Percentiles rank a stretch among this genome's conserved stretches.
These are phyloP conservation scores for Electrona antarctica DNA, from an alignment of 2,113 vertebrate genomes.

Conservation along the genomic window DNA sequence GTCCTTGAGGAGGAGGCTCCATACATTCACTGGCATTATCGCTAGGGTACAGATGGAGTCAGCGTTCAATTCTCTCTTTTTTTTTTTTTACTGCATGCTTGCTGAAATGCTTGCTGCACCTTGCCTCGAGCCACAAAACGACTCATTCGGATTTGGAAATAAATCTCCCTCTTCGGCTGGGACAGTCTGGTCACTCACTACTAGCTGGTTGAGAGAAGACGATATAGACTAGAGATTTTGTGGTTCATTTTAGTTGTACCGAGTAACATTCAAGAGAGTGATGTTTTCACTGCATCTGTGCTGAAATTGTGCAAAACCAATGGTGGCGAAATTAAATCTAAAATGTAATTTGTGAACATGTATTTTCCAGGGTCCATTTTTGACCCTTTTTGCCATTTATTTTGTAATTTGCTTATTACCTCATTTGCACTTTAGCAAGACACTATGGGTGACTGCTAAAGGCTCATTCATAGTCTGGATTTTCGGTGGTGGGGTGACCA, in stretches of 20 bases:
- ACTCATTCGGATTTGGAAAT: too few relatives aligned
- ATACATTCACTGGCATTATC: conserved; percentile 45
- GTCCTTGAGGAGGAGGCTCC: conserved; percentile 51
- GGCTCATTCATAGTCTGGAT: too few relatives aligned
- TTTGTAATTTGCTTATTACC: too few relatives aligned
- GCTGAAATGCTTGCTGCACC: conserved; percentile 20
- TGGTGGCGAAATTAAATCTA: too few relatives aligned
- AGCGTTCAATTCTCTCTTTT: conserved; percentile 40
- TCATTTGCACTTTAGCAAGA: too few relatives aligned
- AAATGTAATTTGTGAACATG: too few relatives aligned
- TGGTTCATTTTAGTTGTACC: conserved; percentile 8
- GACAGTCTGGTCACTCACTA: background rate
- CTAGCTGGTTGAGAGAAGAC: background rate
- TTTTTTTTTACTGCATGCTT: conserved; percentile 35
- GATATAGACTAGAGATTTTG: background rate
- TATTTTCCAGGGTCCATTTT: too few relatives aligned
- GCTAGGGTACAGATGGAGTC: conserved; percentile 41
- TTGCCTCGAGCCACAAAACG: background rate
- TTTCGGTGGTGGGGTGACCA: too few relatives aligned
- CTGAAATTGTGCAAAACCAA: too few relatives aligned
- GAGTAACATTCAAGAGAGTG: conserved; percentile 18
- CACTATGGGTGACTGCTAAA: too few relatives aligned
- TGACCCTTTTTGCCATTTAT: too few relatives aligned
- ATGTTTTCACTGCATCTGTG: conserved; percentile 30
- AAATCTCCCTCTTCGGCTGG: background rate